Evolutionary conservation across 2,888 invertebrate species (phyloP), one percentile per base, ranked within the genome.

Genomic region (Dexiosoma caninum): DNA sequence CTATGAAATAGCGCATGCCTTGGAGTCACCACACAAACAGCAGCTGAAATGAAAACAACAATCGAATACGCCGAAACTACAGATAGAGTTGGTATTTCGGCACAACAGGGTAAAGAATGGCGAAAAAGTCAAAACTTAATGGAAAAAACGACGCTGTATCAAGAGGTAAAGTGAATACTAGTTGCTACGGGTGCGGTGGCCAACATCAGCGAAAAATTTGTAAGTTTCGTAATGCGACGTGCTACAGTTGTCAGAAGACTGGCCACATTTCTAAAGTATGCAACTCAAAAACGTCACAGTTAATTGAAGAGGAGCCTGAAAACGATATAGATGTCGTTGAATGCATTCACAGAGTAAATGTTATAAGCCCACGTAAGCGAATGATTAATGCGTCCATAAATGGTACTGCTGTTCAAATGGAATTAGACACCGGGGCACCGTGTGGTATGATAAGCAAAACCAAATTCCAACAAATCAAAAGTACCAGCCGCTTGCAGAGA

Each of bases 311-410:
- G 10, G 21, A 9, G 51, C 1, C 8, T 12, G 4, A 53, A 27
- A 40, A 16, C 27, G 2, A 7, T 71, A 35, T 30, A 57, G 14
- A 44, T 59, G 14, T 59, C 51, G 10, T 1, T 71, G 40, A 72
- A 78, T 12, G 80, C 75, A 5, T n/a, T n/a, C n/a, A n/a, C n/a
- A n/a, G n/a, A n/a, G n/a, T n/a, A 70, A 75, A 42, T 75, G 27
- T 27, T 27, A 27, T n/a, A n/a, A n/a, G n/a, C n/a, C n/a, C n/a
- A n/a, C n/a, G n/a, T n/a, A n/a, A n/a, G n/a, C n/a, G n/a, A n/a
- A n/a, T n/a, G n/a, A n/a, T n/a, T n/a, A n/a, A n/a, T n/a, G n/a
- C n/a, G n/a, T n/a, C n/a, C n/a, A n/a, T n/a, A n/a, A n/a, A n/a
- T n/a, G n/a, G n/a, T n/a, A n/a, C n/a, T n/a, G n/a, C n/a, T n/a